Evolutionary conservation across 2,113 vertebrate genomes (phyloP).

Genomic region (Bambusicola thoracicus): DNA sequence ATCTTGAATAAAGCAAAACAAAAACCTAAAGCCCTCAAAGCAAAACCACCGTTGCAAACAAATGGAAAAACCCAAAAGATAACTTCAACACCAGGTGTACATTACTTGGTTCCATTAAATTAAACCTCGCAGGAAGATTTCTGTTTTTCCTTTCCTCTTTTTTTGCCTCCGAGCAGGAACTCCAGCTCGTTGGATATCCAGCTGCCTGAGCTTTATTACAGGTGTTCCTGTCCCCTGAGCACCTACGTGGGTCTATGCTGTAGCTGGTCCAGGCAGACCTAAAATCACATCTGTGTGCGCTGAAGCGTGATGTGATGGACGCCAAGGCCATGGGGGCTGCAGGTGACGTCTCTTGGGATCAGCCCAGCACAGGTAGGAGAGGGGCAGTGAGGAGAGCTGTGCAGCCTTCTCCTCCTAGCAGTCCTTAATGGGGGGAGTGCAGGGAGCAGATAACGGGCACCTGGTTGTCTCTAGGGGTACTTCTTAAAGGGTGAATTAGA

Average conservation of each 20-base stretch:
- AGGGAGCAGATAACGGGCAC: not conserved
- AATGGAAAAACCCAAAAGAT: not conserved
- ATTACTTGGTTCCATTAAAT: not conserved
- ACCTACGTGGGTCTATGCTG: not conserved
- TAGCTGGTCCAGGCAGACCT: not conserved
- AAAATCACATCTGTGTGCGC: rapidly evolving
- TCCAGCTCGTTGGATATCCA: not conserved
- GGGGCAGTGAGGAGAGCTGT: rapidly evolving
- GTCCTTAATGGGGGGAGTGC: rapidly evolving
- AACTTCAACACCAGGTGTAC: not conserved
- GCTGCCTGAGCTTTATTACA: not conserved
- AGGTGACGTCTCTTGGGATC: rapidly evolving
- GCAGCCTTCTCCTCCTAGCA: not conserved
- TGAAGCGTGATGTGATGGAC: not conserved
- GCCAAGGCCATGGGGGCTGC: not conserved
- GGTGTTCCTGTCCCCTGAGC: not conserved
- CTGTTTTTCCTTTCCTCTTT: not conserved
- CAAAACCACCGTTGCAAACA: not conserved
- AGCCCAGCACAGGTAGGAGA: not conserved
- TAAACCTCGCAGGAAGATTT: not conserved
- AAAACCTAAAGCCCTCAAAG: not conserved
- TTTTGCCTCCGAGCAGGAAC: not conserved
- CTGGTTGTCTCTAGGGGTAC: not conserved
- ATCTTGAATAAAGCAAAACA: not conserved
- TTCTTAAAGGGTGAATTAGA: not conserved